phyloP scores from a whole-genome alignment of 1,140 invertebrate genomes.

The Thaumetopoea pityocampa region DNA sequence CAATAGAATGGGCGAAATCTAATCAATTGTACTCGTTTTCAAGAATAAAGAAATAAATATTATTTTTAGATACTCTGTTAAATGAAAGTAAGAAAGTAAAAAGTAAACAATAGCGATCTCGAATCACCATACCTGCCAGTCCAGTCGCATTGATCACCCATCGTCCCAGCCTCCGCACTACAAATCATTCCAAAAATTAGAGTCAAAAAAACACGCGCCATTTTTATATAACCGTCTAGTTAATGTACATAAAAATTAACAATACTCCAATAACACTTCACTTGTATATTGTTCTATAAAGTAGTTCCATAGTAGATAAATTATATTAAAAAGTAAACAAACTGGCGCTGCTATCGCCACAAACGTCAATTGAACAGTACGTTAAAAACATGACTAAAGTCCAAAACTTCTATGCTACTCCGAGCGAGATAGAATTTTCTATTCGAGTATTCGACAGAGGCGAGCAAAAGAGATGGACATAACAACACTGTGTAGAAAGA shows the following conservation, averaged over 20 bases:
- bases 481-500: slow-evolving; percentile 26
- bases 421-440: slow-evolving; percentile 16
- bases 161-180: slow-evolving; percentile 68
- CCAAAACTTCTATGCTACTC: slow-evolving; percentile 5
- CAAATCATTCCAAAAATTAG: slow-evolving; percentile 56
- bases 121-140: slow-evolving; percentile 73
- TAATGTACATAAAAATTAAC: slow-evolving; percentile 24
- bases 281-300: slow-evolving; percentile 27
- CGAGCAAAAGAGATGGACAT: slow-evolving; percentile 40
- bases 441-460: slow-evolving; percentile 5
- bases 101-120: slow-evolving; percentile 21
- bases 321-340: slow-evolving; percentile 45
- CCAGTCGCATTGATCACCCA: slow-evolving; percentile 78
- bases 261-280: slow-evolving; percentile 44
- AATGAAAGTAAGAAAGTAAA: slow-evolving; percentile 18
- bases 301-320: slow-evolving; percentile 34
- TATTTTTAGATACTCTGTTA: too few relatives aligned
- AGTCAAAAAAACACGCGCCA: slow-evolving; percentile 54
- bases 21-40: too few relatives aligned
- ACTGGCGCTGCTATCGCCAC: slow-evolving; percentile 14
- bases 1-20: too few relatives aligned
- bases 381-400: slow-evolving; percentile 40
- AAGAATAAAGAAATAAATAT: too few relatives aligned
- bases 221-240: slow-evolving; percentile 33
- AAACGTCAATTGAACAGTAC: slow-evolving; percentile 20